Evolutionary conservation across 2,888 invertebrate genomes (phyloP).

Genomic region (Nasonovia ribisnigri): DNA sequence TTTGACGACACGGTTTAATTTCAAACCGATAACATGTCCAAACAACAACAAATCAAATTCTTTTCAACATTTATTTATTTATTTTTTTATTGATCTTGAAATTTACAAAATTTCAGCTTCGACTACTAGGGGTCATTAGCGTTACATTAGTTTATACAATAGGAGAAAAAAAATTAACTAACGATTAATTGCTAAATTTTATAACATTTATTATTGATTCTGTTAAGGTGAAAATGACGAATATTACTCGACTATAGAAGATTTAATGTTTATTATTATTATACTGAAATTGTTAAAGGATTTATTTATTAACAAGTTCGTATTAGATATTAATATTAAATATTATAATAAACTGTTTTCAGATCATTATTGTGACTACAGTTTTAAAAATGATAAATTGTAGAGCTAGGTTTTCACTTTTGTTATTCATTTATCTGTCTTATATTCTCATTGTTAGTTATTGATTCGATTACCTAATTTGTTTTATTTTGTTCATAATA

Average conservation of each 20-base stretch:
- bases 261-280: background rate
- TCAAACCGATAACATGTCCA: background rate
- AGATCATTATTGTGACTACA: background rate
- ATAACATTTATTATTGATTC: background rate
- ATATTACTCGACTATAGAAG: background rate
- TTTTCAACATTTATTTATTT: background rate
- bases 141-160: no score
- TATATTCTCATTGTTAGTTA: background rate
- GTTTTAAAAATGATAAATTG: background rate
- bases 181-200: no score
- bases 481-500: background rate
- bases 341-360: no score
- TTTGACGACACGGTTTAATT: background rate
- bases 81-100: no score
- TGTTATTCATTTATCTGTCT: background rate
- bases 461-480: background rate
- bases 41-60: background rate
- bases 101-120: no score
- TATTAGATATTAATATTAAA: background rate
- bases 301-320: background rate
- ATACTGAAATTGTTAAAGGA: background rate
- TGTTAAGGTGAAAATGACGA: background rate
- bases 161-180: no score
- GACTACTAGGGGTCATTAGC: no score
- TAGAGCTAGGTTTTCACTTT: background rate